Percentiles rank a stretch among this genome's conserved stretches.
Evolutionary conservation across 2,888 invertebrate species (phyloP).

Genomic region (Luperina nickerlii): DNA sequence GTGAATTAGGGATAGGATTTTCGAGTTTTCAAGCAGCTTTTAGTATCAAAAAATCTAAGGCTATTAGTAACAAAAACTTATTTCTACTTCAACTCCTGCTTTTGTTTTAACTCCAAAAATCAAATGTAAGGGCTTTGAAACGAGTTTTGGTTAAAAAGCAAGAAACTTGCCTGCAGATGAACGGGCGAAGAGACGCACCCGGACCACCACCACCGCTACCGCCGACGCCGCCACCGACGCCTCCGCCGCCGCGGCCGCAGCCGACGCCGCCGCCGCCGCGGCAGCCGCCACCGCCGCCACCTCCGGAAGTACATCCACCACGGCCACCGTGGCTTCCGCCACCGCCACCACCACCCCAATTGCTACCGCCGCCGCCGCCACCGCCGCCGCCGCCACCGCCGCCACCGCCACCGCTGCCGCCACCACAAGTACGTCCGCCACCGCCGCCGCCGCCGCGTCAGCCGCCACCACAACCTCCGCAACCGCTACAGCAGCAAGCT

Average conservation of each 20-base stretch:
- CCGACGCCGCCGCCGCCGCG: background rate
- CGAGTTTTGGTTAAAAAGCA: background rate
- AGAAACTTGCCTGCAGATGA: background rate
- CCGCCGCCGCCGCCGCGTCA: background rate
- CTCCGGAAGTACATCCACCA: background rate
- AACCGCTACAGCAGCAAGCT: background rate
- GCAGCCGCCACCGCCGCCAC: background rate
- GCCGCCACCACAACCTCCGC: background rate
- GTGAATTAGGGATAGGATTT: too few relatives aligned
- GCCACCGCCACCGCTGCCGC: background rate
- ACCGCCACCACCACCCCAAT: background rate
- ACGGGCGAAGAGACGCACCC: background rate
- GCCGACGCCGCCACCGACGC: background rate
- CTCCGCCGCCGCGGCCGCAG: background rate
- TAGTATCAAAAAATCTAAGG: too few relatives aligned
- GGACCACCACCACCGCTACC: background rate
- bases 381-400: background rate
- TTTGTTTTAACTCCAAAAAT: too few relatives aligned
- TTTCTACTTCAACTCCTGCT: too few relatives aligned
- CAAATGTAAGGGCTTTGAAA: background rate
- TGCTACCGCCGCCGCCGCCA: background rate
- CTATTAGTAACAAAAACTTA: too few relatives aligned
- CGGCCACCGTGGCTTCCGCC: background rate
- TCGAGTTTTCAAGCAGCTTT: too few relatives aligned
- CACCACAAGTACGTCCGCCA: background rate